Evolutionary conservation across 92 coral and sea anemone species (phyloP), one percentile per base, ranked within the genome.

Genomic region (Heliopora coerulea): DNA sequence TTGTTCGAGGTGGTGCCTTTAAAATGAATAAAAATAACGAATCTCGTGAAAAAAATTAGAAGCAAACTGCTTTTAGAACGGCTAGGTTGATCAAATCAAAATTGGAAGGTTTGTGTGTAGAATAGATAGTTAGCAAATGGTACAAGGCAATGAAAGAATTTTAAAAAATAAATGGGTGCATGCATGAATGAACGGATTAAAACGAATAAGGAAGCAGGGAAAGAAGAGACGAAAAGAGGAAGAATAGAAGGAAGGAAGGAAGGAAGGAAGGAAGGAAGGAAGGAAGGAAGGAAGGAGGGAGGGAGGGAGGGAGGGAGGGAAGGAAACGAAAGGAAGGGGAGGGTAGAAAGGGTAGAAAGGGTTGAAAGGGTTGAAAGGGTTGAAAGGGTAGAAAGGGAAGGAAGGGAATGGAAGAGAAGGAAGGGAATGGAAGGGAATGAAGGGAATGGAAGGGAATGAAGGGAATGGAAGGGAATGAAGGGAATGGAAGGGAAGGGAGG

Each of bases 231-330:
- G 39, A 40, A 60, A 34, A 9, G 27, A 40, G 25, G 24, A 17
- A 64, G 70, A 5, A 14, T 2, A 34, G 70, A 18, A 13, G n/a
- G 28, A 49, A 18, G 29, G n/a, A 64, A 49, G 26, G 27, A 27
- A 62, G 69, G 26, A 62, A 28, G n/a, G 49, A 30, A 62, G 69
- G 44, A 49, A 30, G 44, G 49, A 57, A 32, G 33, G 63, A 25
- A 57, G 63, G 27, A 37, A 37, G 42, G 42, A 37, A 37, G 42
- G 11, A 37, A 37, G 42, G 42, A 37, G 11, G 42, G 42, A 37
- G 42, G 42, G 42, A 37, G 3, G n/a, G n/a, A 8, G n/a, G 52
- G 52, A 46, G 15, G 52, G 12, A 46, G 15, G 52, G 17, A 46
- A 46, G 52, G 52, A 46, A 46, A 5, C 5, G 52, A 15, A 46